Base-by-base conservation (phyloP, 1,140 invertebrate genomes). In the Magallana angulata region DNA sequence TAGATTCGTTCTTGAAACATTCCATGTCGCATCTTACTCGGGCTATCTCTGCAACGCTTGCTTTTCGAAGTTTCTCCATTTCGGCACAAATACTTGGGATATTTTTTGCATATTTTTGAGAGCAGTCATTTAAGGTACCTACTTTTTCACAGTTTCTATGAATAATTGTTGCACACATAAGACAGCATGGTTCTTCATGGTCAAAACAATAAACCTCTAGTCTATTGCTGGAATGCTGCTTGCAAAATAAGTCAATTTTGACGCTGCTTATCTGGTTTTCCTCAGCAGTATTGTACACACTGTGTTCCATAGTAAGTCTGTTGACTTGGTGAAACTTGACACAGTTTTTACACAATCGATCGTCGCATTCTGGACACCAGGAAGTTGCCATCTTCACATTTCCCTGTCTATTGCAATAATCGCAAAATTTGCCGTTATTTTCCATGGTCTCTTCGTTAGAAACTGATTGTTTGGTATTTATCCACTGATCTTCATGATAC, bases 111-210 rank as follows among this genome's bases (percentile, higher is more conserved):
- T 24, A 24, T 24, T 24, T 24, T 24, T 24, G 24, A 24, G 24
- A 24, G 24, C 24, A 24, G 24, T 24, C 24, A 24, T 24, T 24
- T 24, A 24, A 24, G 24, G 24, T 24, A 1, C 30, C 48, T n/a
- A 87, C 86, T 57, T 62, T 84, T 14, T 87, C 86, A 59, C 86
- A 87, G 8, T 84, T 87, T 59, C 82, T 81, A 14, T 87, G 86
- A 48, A 71, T 14, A 12, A 87, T 18, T 0, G 82, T 83, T 4
- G 83, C 57, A 59, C 86, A 87, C 11, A 57, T 87, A 7, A 82
- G 9, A 60, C 86, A 87, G 18, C 86, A 87, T 11, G 86, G 64
- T 24, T 30, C 16, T 12, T 76, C 86, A 36, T 87, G 82, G 18
- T 87, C 82, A 59, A 80, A 62, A 60, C 86, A 87, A n/a, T 76